Evolutionary conservation across 2,888 invertebrate species (phyloP), one percentile per base, ranked within the genome.

Genomic region (Noctua janthe): DNA sequence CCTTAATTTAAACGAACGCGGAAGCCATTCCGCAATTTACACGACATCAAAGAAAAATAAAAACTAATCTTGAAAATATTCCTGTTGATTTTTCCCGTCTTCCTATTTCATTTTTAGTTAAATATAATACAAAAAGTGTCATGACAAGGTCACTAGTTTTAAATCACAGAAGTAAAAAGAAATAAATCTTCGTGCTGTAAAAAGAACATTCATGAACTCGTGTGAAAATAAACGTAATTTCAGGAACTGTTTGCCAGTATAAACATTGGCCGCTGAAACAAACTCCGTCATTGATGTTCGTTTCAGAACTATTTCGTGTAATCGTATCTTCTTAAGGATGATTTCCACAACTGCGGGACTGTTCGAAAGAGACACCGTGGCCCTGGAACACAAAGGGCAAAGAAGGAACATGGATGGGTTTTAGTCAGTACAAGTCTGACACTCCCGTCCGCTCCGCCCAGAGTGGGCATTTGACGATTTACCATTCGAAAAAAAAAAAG

Each of bases 121-220:
- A 71, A 82, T 54, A 49, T 54, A 70, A 83, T 23, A 13, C 29
- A 5, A 62, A 73, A 76, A 76, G 35, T 86, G 73, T 74, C 83
- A 73, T 66, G 66, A 71, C 71, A 82, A 82, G 83, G 83, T 69
- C 84, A 51, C 6, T 39, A 29, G 62, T 56, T 82, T 71, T 62
- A 47, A 66, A 69, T 39, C 29, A 39, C 64, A 51, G n/a, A 72
- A 74, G 64, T 54, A 51, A 83, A 69, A 64, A 59, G 39, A 59
- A 49, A 84, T 86, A 86, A 84, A 82, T 82, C 77, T 72, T 11
- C 2, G 15, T 6, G 54, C 39, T 76, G 71, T 67, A 82, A 86
- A 84, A 85, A 71, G 78, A 86, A 82, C 71, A 76, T 84, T 82
- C 66, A 86, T 76, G 71, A 82, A 84, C 86, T 76, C 70, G 43